Base-by-base conservation (phyloP, 2,797 vertebrate genomes). In the Dromococcyx pavoninus region DNA sequence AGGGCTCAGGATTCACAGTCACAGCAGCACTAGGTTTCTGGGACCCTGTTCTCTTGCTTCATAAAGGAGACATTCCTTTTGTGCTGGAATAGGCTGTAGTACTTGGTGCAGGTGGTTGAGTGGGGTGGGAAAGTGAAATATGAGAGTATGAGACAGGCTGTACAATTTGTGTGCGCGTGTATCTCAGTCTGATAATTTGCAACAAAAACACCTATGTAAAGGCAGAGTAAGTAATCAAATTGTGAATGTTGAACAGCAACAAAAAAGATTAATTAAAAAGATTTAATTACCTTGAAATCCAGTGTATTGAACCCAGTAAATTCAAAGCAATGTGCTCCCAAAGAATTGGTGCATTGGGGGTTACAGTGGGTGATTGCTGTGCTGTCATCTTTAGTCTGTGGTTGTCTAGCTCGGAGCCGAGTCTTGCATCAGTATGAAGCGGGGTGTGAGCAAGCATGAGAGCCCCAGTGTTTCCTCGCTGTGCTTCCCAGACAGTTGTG, bases 91-190 rank as follows among this genome's bases (percentile, higher is more conserved):
- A 9, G 27, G 13, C 23, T 4, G 3, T 7, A 48, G 25, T 4
- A 5, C 32, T 50, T 0, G 2, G 6, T 32, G 33, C 32, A 37
- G 54, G 14, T 25, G 27, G 9, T 7, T 56, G 13, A 24, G 33
- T 21, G 19, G 15, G 7, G 8, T 67, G 13, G 19, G 30, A 39
- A 84, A 50, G 71, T 7, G 2, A 33, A 39, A n/a, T 27, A 3
- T 18, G 25, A 33, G 5, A 3, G 10, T 61, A 1, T 4, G 24
- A 48, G 4, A 3, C 18, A 44, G 33, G 10, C 15, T 53, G n/a
- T 12, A 3, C 7, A 58, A 0, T 19, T 27, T 19, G 2, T 27
- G 10, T 17, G 11, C 2, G 0, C 0, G 0, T 8, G 1, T 33
- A 2, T 48, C 13, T 41, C 9, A 3, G 12, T n/a, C 35, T 14